Evolutionary conservation across 2,888 invertebrate genomes (phyloP).

Genomic region (Chydorus sphaericus): DNA sequence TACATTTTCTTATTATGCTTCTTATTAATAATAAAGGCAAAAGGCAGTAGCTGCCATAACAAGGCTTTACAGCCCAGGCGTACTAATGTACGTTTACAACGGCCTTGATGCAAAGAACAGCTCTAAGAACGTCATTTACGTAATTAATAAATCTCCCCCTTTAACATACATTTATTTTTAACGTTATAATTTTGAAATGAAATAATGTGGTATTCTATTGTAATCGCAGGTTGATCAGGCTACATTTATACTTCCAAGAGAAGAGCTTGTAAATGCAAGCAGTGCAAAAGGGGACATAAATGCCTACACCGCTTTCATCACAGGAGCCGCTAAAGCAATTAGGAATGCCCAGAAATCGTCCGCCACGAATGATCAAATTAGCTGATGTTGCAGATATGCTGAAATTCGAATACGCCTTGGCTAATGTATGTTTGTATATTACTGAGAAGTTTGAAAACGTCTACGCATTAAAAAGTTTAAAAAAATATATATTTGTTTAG

Average conservation of each 20-base stretch:
- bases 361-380: neutral
- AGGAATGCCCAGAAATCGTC: constrained; percentile 15
- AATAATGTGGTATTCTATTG: too few species aligned
- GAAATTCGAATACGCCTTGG: constrained; percentile 60
- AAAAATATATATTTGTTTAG: constrained; percentile 17
- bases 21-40: too few species aligned
- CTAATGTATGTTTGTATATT: constrained; percentile 33
- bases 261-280: constrained; percentile 23
- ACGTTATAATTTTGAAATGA: too few species aligned
- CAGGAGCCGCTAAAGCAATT: constrained; percentile 21
- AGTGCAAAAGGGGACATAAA: constrained; percentile 21
- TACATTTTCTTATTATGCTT: too few species aligned
- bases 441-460: neutral
- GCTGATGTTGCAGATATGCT: constrained; percentile 51
- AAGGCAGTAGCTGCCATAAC: too few species aligned
- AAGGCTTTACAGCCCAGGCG: too few species aligned
- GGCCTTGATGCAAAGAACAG: too few species aligned
- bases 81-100: too few species aligned
- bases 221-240: constrained; percentile 27
- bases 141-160: too few species aligned
- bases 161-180: too few species aligned
- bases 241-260: constrained; percentile 22
- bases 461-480: neutral
- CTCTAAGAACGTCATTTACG: too few species aligned
- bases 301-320: constrained; percentile 22